These are phyloP conservation scores for Damaliscus lunatus DNA, from an alignment of 2,113 vertebrate genomes.

Conservation along the genomic window DNA sequence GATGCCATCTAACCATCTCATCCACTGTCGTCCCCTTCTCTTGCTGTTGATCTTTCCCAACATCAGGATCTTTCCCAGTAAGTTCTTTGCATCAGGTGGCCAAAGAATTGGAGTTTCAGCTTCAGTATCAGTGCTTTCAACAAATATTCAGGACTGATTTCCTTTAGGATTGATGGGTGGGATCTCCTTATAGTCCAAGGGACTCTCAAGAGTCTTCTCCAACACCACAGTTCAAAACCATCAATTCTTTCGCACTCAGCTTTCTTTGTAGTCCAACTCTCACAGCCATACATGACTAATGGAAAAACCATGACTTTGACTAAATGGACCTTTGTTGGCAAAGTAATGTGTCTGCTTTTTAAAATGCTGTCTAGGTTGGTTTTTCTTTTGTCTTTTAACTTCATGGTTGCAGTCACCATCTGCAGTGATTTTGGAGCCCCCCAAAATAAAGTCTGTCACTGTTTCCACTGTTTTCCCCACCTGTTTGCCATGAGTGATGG, in stretches of 20 bases:
- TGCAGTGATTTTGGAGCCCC: not conserved
- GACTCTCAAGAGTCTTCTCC: not conserved
- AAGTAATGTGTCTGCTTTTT: not conserved
- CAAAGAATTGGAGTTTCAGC: not conserved
- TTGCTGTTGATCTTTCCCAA: too few species aligned
- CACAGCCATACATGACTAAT: not conserved
- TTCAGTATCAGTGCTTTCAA: not conserved
- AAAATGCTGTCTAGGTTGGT: not conserved
- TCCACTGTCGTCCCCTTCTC: too few species aligned
- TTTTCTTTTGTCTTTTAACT: not conserved
- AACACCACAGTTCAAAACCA: not conserved
- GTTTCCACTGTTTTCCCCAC: not conserved
- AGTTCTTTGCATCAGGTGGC: too few species aligned
- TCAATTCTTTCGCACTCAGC: not conserved
- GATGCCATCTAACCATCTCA: too few species aligned
- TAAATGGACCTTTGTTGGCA: not conserved
- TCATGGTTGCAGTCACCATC: not conserved
- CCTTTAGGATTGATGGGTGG: not conserved
- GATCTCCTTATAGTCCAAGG: not conserved
- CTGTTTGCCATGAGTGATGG: not conserved
- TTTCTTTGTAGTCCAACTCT: not conserved
- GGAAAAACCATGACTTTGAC: not conserved
- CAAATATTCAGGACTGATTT: not conserved
- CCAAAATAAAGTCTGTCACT: not conserved
- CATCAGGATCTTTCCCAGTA: too few species aligned